Evolutionary conservation across 2,113 vertebrate genomes (phyloP), one percentile per base, ranked within the genome.

Genomic region (Synchiropus splendidus): DNA sequence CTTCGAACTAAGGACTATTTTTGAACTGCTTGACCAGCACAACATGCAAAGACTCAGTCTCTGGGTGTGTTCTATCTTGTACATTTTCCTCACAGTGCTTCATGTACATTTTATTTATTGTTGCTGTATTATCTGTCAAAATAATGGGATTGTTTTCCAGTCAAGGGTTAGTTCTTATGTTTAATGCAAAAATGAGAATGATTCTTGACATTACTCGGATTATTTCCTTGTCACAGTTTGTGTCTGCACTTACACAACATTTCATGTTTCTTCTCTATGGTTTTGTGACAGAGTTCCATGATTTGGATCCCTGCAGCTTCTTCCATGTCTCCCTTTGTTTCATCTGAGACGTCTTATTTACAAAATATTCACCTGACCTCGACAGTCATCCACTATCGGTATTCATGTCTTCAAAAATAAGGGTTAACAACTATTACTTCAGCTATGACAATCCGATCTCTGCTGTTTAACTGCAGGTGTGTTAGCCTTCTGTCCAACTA

Each of bases 361-460:
- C 53, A 12, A 53, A 58, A 36, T 50, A 16, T 21, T 58, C 35
- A 67, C 54, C 48, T 40, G 46, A 54, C 39, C 16, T 58, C 31
- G 54, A 49, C 31, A 39, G 45, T 59, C 51, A 37, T 50, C 36
- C 12, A 32, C 39, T 43, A 49, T 59, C 48, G 43, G 44, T 54
- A 21, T 55, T 50, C 61, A 35, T 64, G 36, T 58, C 36, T 51
- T 54, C 39, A 34, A 40, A 43, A 51, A 56, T 59, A 46, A 58
- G 31, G 43, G 37, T 60, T 50, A 45, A 54, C 30, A 64, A 62
- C 47, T 49, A 44, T 54, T 45, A 66, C 53, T 70, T 44, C 77
- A 79, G 74, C 67, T 77, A 65, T 75, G 82, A 84, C 84, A 83
- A 83, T 86, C 79, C 49, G 70, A 67, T 75, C 61, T 61, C 46